phyloP scores from a whole-genome alignment of 1,140 invertebrate species.

The Drosophila paulistorum region DNA sequence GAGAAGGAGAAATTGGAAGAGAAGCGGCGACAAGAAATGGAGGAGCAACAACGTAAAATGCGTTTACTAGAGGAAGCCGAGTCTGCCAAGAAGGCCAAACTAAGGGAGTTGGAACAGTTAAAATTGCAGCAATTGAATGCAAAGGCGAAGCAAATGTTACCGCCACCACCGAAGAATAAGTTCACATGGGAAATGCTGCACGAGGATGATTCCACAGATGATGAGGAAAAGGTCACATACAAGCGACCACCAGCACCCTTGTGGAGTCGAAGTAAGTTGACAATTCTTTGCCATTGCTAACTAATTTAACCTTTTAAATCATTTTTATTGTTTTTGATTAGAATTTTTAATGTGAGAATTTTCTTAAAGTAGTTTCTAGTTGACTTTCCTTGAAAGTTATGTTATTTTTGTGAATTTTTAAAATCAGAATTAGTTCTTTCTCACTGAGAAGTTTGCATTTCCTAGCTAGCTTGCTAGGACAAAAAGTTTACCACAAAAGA shows the following conservation, averaged over 20 bases:
- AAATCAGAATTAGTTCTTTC: too few species aligned
- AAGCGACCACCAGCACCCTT: constrained; percentile 84
- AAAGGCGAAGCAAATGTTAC: constrained; percentile 71
- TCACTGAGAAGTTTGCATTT: too few species aligned
- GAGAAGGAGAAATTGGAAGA: constrained; percentile 79
- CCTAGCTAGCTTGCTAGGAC: too few species aligned
- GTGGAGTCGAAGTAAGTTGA: constrained; percentile 84
- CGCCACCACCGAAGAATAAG: constrained; percentile 64
- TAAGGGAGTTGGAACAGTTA: constrained; percentile 74
- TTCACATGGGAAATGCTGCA: constrained; percentile 83
- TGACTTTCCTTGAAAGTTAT: too few species aligned
- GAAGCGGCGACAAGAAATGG: constrained; percentile 83
- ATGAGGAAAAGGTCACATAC: constrained; percentile 83
- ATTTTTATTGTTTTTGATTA: too few species aligned
- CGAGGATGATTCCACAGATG: constrained; percentile 85
- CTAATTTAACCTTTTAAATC: too few species aligned
- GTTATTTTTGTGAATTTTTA: too few species aligned
- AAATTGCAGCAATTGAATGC: constrained; percentile 57
- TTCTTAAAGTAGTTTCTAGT: too few species aligned
- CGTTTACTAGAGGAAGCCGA: constrained; percentile 83
- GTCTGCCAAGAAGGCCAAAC: constrained; percentile 78
- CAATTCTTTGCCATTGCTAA: neutral
- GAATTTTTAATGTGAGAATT: too few species aligned
- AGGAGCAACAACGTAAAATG: constrained; percentile 84
- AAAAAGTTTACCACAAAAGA: too few species aligned